These are phyloP conservation scores for Drosophila testacea DNA, from an alignment of 2,888 invertebrate genomes.

Conservation along the genomic window DNA sequence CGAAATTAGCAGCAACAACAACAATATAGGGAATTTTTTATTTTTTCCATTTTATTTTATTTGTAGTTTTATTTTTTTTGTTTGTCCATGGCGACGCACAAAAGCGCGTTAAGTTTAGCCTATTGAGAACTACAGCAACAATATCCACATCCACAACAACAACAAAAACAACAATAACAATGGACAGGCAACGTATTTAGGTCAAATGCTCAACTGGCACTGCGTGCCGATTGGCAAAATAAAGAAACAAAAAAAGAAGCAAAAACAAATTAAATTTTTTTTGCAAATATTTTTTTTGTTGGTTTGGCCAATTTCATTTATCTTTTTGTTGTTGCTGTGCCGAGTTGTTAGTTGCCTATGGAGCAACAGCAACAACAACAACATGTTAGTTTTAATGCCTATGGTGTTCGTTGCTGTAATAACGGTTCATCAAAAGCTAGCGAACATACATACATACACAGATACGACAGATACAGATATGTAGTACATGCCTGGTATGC, in stretches of 20 bases:
- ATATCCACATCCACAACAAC: slow-evolving; percentile 26
- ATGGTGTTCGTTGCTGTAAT: slow-evolving; percentile 56
- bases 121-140: slow-evolving; percentile 58
- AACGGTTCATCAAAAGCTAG: slow-evolving; percentile 58
- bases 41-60: slow-evolving; percentile 52
- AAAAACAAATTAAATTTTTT: slow-evolving; percentile 41
- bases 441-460: slow-evolving; percentile 21
- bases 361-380: slow-evolving; percentile 27
- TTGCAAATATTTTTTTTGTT: slow-evolving; percentile 42
- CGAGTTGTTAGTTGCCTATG: slow-evolving; percentile 44
- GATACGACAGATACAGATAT: slow-evolving; percentile 2
- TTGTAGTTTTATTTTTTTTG: slow-evolving; percentile 23
- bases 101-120: slow-evolving; percentile 72
- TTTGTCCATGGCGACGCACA: slow-evolving; percentile 64
- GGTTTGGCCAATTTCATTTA: slow-evolving; percentile 64
- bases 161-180: slow-evolving; percentile 28
- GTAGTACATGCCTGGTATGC: slow-evolving; percentile 17
- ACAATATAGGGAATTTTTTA: slow-evolving; percentile 47
- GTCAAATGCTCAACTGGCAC: slow-evolving; percentile 72
- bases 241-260: slow-evolving; percentile 29
- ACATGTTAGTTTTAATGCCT: slow-evolving; percentile 53
- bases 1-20: slow-evolving; percentile 54
- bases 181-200: slow-evolving; percentile 58
- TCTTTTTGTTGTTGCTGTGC: slow-evolving; percentile 43
- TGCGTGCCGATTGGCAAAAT: slow-evolving; percentile 73